phyloP scores from a whole-genome alignment of 2,113 vertebrate genomes.

The Pachycephala philippinensis region DNA sequence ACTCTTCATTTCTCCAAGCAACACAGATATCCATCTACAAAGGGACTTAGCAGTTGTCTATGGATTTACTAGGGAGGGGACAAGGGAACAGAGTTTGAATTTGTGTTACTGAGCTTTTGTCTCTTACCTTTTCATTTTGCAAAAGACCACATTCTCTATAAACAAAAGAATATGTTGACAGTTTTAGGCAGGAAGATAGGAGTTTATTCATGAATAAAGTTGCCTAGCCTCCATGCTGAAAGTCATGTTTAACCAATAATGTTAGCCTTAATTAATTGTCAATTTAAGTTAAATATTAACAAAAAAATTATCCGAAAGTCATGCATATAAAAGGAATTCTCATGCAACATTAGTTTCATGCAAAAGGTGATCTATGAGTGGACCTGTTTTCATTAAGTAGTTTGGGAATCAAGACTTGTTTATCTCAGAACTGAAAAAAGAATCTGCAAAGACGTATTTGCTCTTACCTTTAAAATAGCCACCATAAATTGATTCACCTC shows the following conservation, averaged over 20 bases:
- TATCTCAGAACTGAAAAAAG: constrained; percentile 63
- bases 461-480: constrained; percentile 98
- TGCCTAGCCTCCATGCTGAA: constrained; percentile 99
- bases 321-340: constrained; percentile 75
- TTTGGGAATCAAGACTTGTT: constrained; percentile 62
- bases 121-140: constrained; percentile 99
- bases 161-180: constrained; percentile 99
- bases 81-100: constrained; percentile 87
- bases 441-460: constrained; percentile 35
- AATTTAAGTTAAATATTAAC: constrained; percentile 75
- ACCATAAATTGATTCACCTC: constrained; percentile 97
- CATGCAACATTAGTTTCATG: constrained; percentile 89
- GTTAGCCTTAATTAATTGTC: constrained; percentile 80
- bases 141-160: constrained; percentile 99
- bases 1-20: constrained; percentile 73
- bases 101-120: constrained; percentile 96
- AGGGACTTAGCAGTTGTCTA: constrained; percentile 71
- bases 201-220: constrained; percentile 92
- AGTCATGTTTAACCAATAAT: constrained; percentile 81
- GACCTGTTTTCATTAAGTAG: constrained; percentile 71
- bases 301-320: constrained; percentile 71
- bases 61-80: constrained; percentile 81
- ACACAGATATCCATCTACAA: constrained; percentile 76
- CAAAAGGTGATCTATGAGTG: constrained; percentile 78
- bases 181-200: constrained; percentile 99